These are phyloP conservation scores for Origma solitaria DNA, from an alignment of 2,113 vertebrate genomes.

Conservation along the genomic window DNA sequence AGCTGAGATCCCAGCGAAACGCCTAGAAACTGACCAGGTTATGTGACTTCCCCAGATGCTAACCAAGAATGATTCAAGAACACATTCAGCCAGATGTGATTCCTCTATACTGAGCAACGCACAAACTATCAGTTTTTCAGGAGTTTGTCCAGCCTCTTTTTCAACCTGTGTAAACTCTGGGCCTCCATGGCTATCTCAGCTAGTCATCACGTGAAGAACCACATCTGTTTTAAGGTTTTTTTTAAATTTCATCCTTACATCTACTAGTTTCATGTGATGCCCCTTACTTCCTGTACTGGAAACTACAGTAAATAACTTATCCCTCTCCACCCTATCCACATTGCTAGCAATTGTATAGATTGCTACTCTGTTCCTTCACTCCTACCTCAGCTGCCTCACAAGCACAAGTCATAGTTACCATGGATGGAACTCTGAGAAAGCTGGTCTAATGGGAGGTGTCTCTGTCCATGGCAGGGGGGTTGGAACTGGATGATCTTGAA, in stretches of 20 bases:
- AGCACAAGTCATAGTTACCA: background rate
- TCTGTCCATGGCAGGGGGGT: accelerated
- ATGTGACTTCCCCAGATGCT: background rate
- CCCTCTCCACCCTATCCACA: background rate
- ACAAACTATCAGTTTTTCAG: background rate
- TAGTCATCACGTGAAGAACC: accelerated
- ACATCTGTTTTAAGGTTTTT: too few species aligned
- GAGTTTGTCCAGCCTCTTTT: background rate
- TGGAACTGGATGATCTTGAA: background rate
- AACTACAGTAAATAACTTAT: background rate
- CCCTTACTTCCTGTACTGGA: background rate
- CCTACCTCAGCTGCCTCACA: background rate
- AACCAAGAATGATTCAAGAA: background rate
- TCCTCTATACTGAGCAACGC: background rate
- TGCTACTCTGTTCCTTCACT: background rate
- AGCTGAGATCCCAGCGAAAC: background rate
- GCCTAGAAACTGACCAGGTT: background rate
- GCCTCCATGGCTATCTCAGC: background rate
- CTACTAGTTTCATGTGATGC: background rate
- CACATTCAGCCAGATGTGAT: background rate
- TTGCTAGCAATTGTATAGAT: background rate
- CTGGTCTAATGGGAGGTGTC: background rate
- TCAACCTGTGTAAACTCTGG: background rate
- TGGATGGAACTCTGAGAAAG: background rate
- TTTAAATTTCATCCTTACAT: background rate